Conservation (phyloP, 1,140 invertebrate species). For the Callitettix versicolor region DNA sequence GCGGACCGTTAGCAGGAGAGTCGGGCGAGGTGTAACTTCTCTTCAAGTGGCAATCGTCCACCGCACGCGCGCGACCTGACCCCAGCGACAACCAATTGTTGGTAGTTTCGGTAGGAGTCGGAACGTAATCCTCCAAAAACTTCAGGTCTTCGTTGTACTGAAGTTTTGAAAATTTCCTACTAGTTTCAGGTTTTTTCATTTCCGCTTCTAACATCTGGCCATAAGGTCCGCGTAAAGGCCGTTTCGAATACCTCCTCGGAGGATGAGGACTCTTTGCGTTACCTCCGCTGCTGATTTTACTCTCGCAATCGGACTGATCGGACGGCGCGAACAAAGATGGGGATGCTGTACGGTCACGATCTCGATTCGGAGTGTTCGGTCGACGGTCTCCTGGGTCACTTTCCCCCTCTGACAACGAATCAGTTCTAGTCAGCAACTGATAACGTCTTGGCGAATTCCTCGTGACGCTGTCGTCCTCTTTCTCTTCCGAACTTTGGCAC, state of each 20-base stretch:
- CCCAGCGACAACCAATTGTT: slow-evolving; percentile 20
- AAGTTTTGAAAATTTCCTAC: slow-evolving; percentile 34
- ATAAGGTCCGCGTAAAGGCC: slow-evolving; percentile 65
- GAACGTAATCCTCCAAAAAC: slow-evolving; percentile 38
- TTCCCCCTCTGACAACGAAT: slow-evolving; percentile 47
- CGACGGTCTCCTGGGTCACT: slow-evolving; percentile 33
- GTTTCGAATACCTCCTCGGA: slow-evolving; percentile 52
- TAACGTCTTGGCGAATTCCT: slow-evolving; percentile 2
- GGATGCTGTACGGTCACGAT: slow-evolving; percentile 28
- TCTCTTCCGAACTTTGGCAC: slow-evolving; percentile 59
- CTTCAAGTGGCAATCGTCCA: slow-evolving; percentile 37
- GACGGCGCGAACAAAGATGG: slow-evolving; percentile 30
- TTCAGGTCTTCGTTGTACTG: slow-evolving; percentile 42
- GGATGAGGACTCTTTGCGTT: slow-evolving; percentile 25
- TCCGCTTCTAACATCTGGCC: slow-evolving; percentile 74
- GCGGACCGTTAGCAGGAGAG: not conserved
- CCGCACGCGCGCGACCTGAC: slow-evolving; percentile 28
- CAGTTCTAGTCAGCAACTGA: slow-evolving; percentile 31
- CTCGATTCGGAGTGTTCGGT: slow-evolving; percentile 21
- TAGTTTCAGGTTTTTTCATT: slow-evolving; percentile 57
- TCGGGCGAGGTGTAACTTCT: slow-evolving; percentile 24
- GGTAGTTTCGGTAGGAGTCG: slow-evolving; percentile 19
- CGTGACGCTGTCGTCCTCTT: slow-evolving; percentile 41
- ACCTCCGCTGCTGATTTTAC: slow-evolving; percentile 27
- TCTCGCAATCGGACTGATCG: slow-evolving; percentile 44